These are phyloP conservation scores for Edolisoma coerulescens DNA, from an alignment of 2,113 vertebrate species.

Conservation along the genomic window DNA sequence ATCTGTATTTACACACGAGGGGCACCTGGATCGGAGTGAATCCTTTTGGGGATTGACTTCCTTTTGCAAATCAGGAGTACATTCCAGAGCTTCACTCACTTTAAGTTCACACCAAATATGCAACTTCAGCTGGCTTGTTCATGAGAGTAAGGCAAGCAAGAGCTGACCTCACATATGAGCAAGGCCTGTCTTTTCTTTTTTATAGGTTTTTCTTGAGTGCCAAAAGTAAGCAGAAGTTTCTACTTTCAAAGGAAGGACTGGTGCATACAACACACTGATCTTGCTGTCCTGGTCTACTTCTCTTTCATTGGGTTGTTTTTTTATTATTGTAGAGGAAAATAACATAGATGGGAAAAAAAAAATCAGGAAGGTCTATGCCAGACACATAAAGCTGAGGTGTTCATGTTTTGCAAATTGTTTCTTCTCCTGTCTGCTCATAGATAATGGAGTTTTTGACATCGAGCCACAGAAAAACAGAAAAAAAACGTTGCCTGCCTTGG, in stretches of 20 bases:
- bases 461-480: constrained; percentile 9
- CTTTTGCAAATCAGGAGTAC: not conserved
- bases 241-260: not conserved
- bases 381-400: not conserved
- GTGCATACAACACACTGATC: not conserved
- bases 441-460: constrained; percentile 40
- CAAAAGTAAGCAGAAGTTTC: not conserved
- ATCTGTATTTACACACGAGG: constrained; percentile 31
- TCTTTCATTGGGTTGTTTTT: not conserved
- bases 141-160: not conserved
- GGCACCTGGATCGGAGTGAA: constrained; percentile 26
- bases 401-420: constrained; percentile 1
- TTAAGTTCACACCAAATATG: constrained; percentile 28
- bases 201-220: not conserved
- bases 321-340: not conserved
- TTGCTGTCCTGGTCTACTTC: not conserved
- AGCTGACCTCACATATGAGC: not conserved
- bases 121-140: not conserved
- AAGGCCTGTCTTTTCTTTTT: not conserved
- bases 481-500: not conserved
- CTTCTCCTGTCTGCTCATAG: not conserved
- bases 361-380: not conserved
- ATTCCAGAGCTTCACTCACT: constrained; percentile 37
- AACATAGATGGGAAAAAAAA: not conserved
- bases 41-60: constrained; percentile 19